Conservation (phyloP, 1,140 invertebrate genomes). For the Meloidogyne floridensis region DNA sequence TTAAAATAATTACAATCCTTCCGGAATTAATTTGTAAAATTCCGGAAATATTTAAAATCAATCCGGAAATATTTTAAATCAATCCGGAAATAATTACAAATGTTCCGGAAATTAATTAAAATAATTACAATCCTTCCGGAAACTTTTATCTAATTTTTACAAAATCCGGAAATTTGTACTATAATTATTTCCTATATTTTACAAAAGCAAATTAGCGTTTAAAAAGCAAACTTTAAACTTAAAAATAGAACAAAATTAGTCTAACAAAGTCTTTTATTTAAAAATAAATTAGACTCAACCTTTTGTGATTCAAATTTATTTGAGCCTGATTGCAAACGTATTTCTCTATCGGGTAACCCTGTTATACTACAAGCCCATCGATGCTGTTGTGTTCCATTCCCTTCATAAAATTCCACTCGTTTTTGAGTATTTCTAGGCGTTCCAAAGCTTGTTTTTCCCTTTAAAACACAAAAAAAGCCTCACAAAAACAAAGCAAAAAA, state of each 20-base stretch:
- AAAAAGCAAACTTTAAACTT: constrained; percentile 6
- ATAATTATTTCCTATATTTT: neutral
- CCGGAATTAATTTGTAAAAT: neutral
- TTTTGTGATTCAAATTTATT: constrained; percentile 57
- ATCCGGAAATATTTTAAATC: no score
- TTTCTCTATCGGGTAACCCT: constrained; percentile 39
- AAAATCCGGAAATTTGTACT: no score
- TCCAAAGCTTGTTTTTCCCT: constrained; percentile 64
- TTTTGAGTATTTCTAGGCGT: constrained; percentile 62
- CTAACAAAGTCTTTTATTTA: neutral
- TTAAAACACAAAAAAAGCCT: constrained; percentile 32
- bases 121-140: neutral
- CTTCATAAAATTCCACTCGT: constrained; percentile 54
- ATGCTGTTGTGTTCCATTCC: constrained; percentile 37
- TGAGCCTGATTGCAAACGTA: constrained; percentile 52
- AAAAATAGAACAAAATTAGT: neutral
- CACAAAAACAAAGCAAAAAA: no score
- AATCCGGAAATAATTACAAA: no score
- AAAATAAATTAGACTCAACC: no score
- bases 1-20: no score
- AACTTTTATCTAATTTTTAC: no score
- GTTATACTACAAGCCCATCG: constrained; percentile 34
- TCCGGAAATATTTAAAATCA: no score
- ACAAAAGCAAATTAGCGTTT: neutral
- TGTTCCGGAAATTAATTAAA: no score